Evolutionary conservation across 2,797 vertebrate genomes (phyloP), one percentile per base, ranked within the genome.

Genomic region (Channa striata): DNA sequence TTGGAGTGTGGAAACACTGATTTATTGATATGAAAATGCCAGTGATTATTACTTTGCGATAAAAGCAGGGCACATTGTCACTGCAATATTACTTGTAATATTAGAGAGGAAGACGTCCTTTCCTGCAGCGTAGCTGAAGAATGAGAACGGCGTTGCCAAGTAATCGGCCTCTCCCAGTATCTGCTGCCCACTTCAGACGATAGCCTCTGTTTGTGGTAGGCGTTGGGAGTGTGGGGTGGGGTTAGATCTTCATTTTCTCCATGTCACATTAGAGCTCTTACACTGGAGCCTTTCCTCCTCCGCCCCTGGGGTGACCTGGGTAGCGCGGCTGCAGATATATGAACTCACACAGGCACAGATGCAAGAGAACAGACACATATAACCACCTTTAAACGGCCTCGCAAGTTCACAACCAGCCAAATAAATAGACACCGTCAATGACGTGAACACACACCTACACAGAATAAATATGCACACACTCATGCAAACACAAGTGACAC

Each of bases 231-330:
- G 25, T 4, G 25, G 25, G 25, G 16, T 16, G 33, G 34, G 57
- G 42, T 75, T 21, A 72, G 17, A 40, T 76, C 68, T 79, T 84
- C 68, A 81, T 80, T 80, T 78, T 75, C 57, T 74, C 21, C 16
- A 40, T 74, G 63, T 87, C 78, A 78, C 69, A 84, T 77, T 74
- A 75, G 75, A 63, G 60, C 68, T 84, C 52, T 49, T 58, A 67
- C 30, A 37, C 56, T 20, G 4, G 42, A 57, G 69, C 66, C 59
- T 48, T 43, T 56, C 44, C 36, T 56, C 44, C 36, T 42, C 44
- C 14, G 52, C 52, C 62, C 51, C 44, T 4, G 36, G 57, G 68
- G 63, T 21, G 60, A 57, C 57, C 47, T 49, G 49, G 34, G 13
- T 36, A 39, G 13, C 52, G 60, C 49, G 16, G 47, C 36, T 7